Evolutionary conservation across 1,140 invertebrate species (phyloP).

Genomic region (Argopecten irradians): DNA sequence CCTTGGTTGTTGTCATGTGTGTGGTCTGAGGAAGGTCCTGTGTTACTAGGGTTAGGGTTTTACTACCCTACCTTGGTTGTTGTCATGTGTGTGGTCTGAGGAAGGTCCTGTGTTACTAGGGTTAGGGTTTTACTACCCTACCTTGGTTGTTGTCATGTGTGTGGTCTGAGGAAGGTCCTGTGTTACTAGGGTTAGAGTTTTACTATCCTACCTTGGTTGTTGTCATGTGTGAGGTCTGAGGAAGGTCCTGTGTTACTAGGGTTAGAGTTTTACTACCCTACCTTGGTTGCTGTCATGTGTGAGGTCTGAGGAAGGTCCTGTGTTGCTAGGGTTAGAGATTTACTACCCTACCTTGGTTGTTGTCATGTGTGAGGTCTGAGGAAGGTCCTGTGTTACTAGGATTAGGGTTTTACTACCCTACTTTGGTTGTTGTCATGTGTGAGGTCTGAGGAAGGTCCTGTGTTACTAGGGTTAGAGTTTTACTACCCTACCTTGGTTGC

Average conservation of each 20-base stretch:
- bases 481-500: background rate
- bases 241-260: too few species aligned
- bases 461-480: conserved; percentile 39
- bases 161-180: conserved; percentile 74
- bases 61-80: background rate
- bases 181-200: conserved; percentile 39
- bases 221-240: background rate
- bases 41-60: conserved; percentile 38
- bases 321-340: conserved; percentile 39
- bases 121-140: conserved; percentile 19
- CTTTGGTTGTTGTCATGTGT: conserved; percentile 53
- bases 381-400: too few species aligned
- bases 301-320: conserved; percentile 73
- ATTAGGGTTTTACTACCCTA: conserved; percentile 19
- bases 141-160: conserved; percentile 53
- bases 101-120: too few species aligned
- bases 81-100: background rate
- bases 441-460: conserved; percentile 73
- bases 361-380: background rate
- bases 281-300: conserved; percentile 53
- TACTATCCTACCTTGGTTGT: background rate
- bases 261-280: conserved; percentile 19
- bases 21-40: conserved; percentile 74
- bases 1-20: conserved; percentile 53
- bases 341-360: background rate